These are phyloP conservation scores for Otus sunia DNA, from an alignment of 2,113 vertebrate species.

Conservation along the genomic window DNA sequence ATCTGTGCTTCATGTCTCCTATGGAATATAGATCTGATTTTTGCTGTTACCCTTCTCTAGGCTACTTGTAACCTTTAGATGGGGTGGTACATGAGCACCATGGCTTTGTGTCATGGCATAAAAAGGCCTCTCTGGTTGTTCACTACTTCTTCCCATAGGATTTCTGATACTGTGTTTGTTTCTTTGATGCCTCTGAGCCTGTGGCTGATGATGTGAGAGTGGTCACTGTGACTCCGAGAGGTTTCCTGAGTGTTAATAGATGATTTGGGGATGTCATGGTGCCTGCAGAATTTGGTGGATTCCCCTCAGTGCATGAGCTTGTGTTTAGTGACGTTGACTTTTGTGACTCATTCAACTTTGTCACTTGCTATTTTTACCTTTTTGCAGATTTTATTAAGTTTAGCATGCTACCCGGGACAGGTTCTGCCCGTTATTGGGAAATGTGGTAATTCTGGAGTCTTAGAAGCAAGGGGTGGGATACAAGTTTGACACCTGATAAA, in stretches of 20 bases:
- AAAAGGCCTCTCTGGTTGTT: not conserved
- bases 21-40: not conserved
- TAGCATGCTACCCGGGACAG: not conserved
- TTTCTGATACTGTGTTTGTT: not conserved
- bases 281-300: not conserved
- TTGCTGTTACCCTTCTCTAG: not conserved
- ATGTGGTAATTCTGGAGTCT: not conserved
- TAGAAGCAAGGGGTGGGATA: not conserved
- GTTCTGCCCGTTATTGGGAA: not conserved
- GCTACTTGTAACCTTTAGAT: not conserved
- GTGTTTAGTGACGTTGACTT: not conserved
- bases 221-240: not conserved
- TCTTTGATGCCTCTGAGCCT: not conserved
- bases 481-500: not conserved
- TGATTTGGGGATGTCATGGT: not conserved
- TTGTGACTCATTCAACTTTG: not conserved
- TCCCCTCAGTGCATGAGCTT: not conserved
- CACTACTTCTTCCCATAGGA: accelerated
- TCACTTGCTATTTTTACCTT: not conserved
- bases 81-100: accelerated
- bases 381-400: not conserved
- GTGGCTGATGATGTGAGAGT: not conserved
- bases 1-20: not conserved
- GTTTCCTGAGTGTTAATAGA: not conserved
- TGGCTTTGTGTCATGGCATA: not conserved